Evolutionary conservation across 2,888 invertebrate species (phyloP).

Genomic region (Tetanocera ferruginea): DNA sequence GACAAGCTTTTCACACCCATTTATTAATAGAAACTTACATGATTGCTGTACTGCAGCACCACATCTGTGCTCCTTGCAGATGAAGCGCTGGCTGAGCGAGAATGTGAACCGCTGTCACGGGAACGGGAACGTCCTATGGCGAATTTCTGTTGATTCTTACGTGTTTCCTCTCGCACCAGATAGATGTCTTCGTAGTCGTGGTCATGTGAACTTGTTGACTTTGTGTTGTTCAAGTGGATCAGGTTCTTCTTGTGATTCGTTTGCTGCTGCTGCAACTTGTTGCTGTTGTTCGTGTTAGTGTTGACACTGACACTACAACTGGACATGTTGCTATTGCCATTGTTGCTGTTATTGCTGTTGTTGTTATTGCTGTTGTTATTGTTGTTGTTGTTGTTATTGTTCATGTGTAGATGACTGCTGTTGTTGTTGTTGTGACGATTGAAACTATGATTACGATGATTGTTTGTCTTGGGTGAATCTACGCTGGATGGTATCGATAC

Average conservation of each 20-base stretch:
- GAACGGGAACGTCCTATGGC: slow-evolving; percentile 72
- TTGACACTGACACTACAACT: slow-evolving; percentile 47
- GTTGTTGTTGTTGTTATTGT: slow-evolving; percentile 48
- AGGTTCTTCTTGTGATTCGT: slow-evolving; percentile 50
- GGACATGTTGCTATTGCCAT: slow-evolving; percentile 43
- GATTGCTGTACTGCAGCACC: slow-evolving; percentile 67
- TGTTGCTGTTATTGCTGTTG: slow-evolving; percentile 46
- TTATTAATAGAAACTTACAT: slow-evolving; percentile 58
- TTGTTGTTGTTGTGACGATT: slow-evolving; percentile 52
- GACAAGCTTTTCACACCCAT: too few relatives aligned
- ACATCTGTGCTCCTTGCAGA: slow-evolving; percentile 70
- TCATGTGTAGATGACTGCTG: slow-evolving; percentile 43
- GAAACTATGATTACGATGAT: slow-evolving; percentile 57
- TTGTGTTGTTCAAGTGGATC: slow-evolving; percentile 22
- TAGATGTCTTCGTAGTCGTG: slow-evolving; percentile 89
- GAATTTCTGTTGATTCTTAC: slow-evolving; percentile 63
- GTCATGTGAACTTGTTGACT: slow-evolving; percentile 67
- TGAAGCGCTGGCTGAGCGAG: slow-evolving; percentile 77
- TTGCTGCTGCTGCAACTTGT: slow-evolving; percentile 49
- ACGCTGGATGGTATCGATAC: slow-evolving; percentile 73
- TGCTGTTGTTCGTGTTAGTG: slow-evolving; percentile 49
- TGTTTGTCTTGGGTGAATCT: slow-evolving; percentile 63
- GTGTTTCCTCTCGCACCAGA: slow-evolving; percentile 76
- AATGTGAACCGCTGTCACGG: slow-evolving; percentile 81
- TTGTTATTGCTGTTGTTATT: slow-evolving; percentile 47